Evolutionary conservation across 2,113 vertebrate species (phyloP).

Genomic region (Butorides virescens): DNA sequence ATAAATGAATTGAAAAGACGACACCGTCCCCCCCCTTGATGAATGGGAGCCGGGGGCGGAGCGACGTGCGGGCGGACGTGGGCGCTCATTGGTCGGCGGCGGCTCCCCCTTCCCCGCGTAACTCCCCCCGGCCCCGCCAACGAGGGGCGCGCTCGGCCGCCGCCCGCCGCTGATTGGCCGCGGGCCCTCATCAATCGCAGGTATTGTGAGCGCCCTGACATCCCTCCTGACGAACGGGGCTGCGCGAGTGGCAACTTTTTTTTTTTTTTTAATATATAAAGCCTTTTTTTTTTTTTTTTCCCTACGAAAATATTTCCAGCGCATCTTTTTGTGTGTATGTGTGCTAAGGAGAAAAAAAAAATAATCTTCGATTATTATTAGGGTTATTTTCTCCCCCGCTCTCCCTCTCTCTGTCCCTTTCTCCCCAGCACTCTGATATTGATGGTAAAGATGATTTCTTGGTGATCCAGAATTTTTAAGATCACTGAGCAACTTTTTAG

Average conservation of each 20-base stretch:
- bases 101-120: constrained; percentile 78
- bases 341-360: background rate
- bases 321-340: background rate
- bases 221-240: constrained; percentile 83
- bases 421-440: constrained; percentile 36
- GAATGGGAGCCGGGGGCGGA: constrained; percentile 93
- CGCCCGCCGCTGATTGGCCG: constrained; percentile 86
- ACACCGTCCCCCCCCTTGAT: constrained; percentile 99
- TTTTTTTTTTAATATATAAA: constrained; percentile 33
- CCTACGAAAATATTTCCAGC: background rate
- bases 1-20: constrained; percentile 99
- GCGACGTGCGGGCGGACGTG: constrained; percentile 80
- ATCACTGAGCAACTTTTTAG: constrained; percentile 72
- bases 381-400: background rate
- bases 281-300: background rate
- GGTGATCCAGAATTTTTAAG: constrained; percentile 55
- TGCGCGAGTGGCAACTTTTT: constrained; percentile 82
- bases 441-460: constrained; percentile 18
- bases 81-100: constrained; percentile 79
- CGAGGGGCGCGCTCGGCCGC: constrained; percentile 84
- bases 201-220: constrained; percentile 91
- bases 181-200: constrained; percentile 92
- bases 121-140: constrained; percentile 86
- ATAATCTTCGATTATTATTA: background rate
- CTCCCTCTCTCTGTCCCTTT: constrained; percentile 13